These are phyloP conservation scores for Montipora cactus DNA, from an alignment of 64 coral and sea anemone genomes.

Conservation along the genomic window DNA sequence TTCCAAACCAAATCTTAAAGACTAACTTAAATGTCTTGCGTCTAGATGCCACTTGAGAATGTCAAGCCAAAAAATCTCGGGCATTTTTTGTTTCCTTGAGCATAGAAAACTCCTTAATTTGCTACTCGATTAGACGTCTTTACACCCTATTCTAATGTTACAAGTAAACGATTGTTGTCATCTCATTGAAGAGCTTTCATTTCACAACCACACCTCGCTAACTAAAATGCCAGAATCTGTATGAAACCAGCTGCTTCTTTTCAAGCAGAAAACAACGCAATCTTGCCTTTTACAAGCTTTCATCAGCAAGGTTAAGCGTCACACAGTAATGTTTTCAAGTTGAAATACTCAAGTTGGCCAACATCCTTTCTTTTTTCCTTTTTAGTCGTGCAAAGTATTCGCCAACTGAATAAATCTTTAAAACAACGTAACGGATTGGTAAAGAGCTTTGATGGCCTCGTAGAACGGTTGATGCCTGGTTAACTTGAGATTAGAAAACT, in stretches of 20 bases:
- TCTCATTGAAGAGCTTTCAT: not conserved
- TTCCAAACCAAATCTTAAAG: not conserved
- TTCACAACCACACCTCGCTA: constrained; percentile 5
- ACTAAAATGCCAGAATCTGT: not conserved
- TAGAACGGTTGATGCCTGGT: not conserved
- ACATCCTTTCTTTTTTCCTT: not conserved
- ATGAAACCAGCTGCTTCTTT: constrained; percentile 10
- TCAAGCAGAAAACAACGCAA: not conserved
- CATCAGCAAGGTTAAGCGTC: not conserved
- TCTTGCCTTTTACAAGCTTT: constrained; percentile 12
- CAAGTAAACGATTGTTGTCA: not conserved
- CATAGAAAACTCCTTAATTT: not conserved
- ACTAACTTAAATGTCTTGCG: constrained; percentile 32
- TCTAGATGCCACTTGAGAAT: constrained; percentile 31
- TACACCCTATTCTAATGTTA: not conserved
- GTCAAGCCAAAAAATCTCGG: constrained; percentile 32
- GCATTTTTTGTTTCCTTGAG: not conserved
- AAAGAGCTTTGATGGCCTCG: not conserved
- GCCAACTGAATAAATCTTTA: constrained; percentile 8
- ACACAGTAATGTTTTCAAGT: constrained; percentile 4
- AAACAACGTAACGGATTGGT: constrained; percentile 12
- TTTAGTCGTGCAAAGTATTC: constrained; percentile 3
- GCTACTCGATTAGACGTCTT: not conserved
- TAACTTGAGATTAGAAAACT: no score
- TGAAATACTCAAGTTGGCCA: not conserved